Percentiles rank a stretch among this genome's conserved stretches.
These are phyloP conservation scores for Nephrotoma guestfalica DNA, from an alignment of 2,888 invertebrate genomes.

Conservation along the genomic window DNA sequence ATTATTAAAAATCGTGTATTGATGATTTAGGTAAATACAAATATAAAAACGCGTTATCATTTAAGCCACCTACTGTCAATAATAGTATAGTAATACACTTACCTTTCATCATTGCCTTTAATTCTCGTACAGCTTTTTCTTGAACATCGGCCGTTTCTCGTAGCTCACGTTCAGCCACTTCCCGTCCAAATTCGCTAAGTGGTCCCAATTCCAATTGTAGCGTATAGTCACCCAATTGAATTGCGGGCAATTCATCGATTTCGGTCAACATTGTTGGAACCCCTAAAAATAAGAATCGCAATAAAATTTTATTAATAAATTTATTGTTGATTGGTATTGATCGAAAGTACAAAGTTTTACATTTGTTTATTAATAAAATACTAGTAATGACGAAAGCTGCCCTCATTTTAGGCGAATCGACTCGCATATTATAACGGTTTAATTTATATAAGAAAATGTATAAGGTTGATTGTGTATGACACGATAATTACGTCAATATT, in stretches of 20 bases:
- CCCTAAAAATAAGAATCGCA: slow-evolving; percentile 31
- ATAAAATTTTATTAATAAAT: neutral
- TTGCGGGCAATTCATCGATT: slow-evolving; percentile 46
- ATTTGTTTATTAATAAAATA: neutral
- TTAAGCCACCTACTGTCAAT: neutral
- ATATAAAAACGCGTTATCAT: neutral
- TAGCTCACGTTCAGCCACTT: slow-evolving; percentile 53
- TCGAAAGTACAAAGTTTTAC: neutral
- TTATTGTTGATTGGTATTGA: neutral
- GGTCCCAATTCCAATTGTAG: slow-evolving; percentile 50
- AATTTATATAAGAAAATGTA: neutral
- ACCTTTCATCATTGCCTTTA: slow-evolving; percentile 46
- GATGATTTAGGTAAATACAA: neutral
- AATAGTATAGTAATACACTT: slow-evolving; percentile 14
- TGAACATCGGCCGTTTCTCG: slow-evolving; percentile 57
- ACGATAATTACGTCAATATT: neutral
- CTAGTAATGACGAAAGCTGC: neutral
- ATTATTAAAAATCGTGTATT: neutral
- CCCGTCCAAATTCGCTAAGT: slow-evolving; percentile 43
- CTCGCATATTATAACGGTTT: neutral
- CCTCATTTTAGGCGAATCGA: neutral
- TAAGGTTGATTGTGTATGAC: neutral
- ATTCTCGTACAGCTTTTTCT: slow-evolving; percentile 40
- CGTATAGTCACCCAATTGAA: slow-evolving; percentile 44
- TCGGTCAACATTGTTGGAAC: slow-evolving; percentile 60